Conservation (phyloP, 2,888 invertebrate genomes). For the Globia sparganii region DNA sequence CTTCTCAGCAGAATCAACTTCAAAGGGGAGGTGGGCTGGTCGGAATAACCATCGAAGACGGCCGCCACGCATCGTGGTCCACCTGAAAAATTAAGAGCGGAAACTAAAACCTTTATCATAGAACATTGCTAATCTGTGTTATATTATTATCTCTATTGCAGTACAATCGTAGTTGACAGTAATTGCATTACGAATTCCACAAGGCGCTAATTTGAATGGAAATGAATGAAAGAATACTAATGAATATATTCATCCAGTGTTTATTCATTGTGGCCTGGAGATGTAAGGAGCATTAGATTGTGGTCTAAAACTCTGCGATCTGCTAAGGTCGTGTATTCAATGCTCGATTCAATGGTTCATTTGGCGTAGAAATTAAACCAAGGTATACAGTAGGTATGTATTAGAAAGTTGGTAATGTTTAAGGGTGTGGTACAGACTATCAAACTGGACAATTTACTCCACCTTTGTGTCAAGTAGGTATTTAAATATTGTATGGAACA, state of each 20-base stretch:
- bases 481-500: too few relatives aligned
- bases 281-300: background rate
- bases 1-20: background rate
- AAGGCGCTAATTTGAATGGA: slow-evolving; percentile 22
- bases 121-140: background rate
- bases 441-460: too few relatives aligned
- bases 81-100: background rate
- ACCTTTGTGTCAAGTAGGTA: too few relatives aligned
- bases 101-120: background rate
- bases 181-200: slow-evolving; percentile 33
- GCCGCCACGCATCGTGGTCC: background rate
- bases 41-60: background rate
- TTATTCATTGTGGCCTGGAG: background rate
- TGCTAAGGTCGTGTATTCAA: background rate
- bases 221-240: background rate
- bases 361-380: background rate
- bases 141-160: background rate
- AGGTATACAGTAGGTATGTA: background rate
- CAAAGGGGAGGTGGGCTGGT: background rate
- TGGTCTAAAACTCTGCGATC: background rate
- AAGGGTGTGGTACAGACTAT: too few relatives aligned
- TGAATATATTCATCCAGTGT: slow-evolving; percentile 7
- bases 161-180: slow-evolving; percentile 4
- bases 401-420: too few relatives aligned
- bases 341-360: background rate